phyloP scores from a whole-genome alignment of 2,888 invertebrate species.

The Catocala nupta region DNA sequence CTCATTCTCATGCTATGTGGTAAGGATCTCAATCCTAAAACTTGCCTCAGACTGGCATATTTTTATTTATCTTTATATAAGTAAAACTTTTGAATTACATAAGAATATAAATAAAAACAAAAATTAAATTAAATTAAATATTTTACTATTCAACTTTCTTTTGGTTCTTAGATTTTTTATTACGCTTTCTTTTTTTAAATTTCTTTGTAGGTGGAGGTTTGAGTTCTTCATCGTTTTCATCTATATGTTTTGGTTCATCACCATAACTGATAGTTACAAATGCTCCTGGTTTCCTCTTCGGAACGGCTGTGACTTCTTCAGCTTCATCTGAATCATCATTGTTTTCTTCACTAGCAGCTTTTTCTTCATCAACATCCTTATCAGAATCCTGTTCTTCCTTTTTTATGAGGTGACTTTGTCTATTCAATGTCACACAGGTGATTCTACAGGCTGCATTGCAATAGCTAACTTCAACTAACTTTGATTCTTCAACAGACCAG shows the following conservation, averaged over 20 bases:
- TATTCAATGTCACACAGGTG: slow-evolving; percentile 90
- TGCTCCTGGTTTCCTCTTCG: slow-evolving; percentile 75
- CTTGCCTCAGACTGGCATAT: no score
- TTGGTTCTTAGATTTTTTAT: slow-evolving; percentile 66
- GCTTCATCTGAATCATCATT: slow-evolving; percentile 63
- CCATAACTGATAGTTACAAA: slow-evolving; percentile 80
- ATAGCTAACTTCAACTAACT: slow-evolving; percentile 85
- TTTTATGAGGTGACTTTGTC: slow-evolving; percentile 75
- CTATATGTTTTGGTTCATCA: slow-evolving; percentile 56
- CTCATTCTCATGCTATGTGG: no score
- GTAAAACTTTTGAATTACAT: no score
- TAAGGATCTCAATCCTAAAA: no score
- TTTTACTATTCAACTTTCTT: slow-evolving; percentile 35
- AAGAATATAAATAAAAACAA: neutral
- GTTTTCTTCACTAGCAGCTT: slow-evolving; percentile 50
- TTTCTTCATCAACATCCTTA: slow-evolving; percentile 48
- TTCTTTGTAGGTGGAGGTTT: slow-evolving; percentile 68
- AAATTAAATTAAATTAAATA: slow-evolving; percentile 14
- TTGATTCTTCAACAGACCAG: slow-evolving; percentile 85
- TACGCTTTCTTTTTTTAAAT: slow-evolving; percentile 72
- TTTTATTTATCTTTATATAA: no score
- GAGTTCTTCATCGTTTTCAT: slow-evolving; percentile 52
- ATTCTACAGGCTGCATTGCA: slow-evolving; percentile 91
- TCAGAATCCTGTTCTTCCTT: slow-evolving; percentile 69
- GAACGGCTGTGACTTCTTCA: slow-evolving; percentile 42